Evolutionary conservation across 2,888 invertebrate genomes (phyloP), one percentile per base, ranked within the genome.

Genomic region (Stenoptilia bipunctidactyla): DNA sequence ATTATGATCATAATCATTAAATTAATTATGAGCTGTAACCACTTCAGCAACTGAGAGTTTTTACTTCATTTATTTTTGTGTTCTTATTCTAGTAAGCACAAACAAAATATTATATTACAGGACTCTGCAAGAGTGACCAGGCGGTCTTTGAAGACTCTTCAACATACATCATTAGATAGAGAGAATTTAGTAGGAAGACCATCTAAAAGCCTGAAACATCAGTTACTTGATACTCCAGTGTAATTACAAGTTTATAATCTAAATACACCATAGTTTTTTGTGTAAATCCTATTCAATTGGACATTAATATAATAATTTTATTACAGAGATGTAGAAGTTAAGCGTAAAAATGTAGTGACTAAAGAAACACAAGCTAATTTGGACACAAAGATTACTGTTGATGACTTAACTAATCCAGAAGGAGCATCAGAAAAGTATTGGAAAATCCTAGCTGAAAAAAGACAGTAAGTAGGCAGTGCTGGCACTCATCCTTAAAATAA

Each of bases 151-250:
- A 92, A 90, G 72, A 87, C 89, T 15, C 68, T 93, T 46, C 93
- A 93, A 66, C 88, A 86, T 44, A 84, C 88, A 36, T 90, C 91
- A 27, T 86, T 83, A 37, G 90, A 91, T 57, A 90, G 90, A 61
- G 92, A 93, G 76, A 93, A 93, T 69, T 79, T 92, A 49, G 89
- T 87, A 53, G 91, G 92, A 53, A 88, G 92, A 55, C 72, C 83
- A 36, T 59, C 74, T 44, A 75, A 82, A 65, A 68, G 53, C 62
- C 61, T 77, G 37, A 88, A 87, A 52, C 79, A 82, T 56, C 77
- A 75, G 52, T 65, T 87, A 30, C 63, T 49, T 37, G 85, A 87
- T 47, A 63, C 84, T 27, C 68, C 79, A 46, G 70, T 74, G 80
- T 86, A 70, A 74, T 84, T 61, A 13, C n/a, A n/a, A n/a, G n/a